Base-by-base conservation (phyloP, 2,888 invertebrate species). In the Entomobrya proxima region DNA sequence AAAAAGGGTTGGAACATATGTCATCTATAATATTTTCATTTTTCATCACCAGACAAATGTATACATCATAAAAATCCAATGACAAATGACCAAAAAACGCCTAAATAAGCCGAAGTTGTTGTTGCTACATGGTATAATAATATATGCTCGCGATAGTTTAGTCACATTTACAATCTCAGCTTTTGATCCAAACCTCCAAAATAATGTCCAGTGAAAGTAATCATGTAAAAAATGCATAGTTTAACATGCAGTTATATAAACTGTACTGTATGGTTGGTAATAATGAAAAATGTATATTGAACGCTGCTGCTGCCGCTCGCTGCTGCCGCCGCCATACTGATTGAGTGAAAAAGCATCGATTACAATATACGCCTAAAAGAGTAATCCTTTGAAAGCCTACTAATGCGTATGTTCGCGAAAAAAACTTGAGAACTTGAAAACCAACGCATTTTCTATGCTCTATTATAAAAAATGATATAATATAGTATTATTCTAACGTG, bases 171-270 rank as follows among this genome's bases (percentile, higher is more conserved):
- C 32, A 47, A 44, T 44, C 13, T 44, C 13, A 47, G 50, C 50
- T 75, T 35, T 47, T 77, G 86, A 86, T 86, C 86, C 86, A 86
- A 86, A 86, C 86, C 86, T 86, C 86, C 86, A 86, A 86, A 52
- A 47, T 76, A 67, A 52, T 80, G 86, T 76, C 55, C 81, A 86
- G 78, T 79, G 74, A 64, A 64, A 84, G 32, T 44, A 50, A 55
- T 58, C 27, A 47, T 2, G 15, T 4, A 32, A 67, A 67, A 5
- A 47, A 52, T 50, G 27, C 40, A 69, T 69, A 69, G 67, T 37
- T 67, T 52, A 52, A 52, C 9, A 52, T 52, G 6, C 4, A 40
- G 21, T 9, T 6, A n/a, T n/a, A 35, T n/a, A 35, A 58, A 30
- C 32, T 18, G 32, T 6, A 52, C 13, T 37, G 11, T 2, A 18